phyloP scores from a whole-genome alignment of 1,140 invertebrate species.

The Drosophila kohkoa region DNA sequence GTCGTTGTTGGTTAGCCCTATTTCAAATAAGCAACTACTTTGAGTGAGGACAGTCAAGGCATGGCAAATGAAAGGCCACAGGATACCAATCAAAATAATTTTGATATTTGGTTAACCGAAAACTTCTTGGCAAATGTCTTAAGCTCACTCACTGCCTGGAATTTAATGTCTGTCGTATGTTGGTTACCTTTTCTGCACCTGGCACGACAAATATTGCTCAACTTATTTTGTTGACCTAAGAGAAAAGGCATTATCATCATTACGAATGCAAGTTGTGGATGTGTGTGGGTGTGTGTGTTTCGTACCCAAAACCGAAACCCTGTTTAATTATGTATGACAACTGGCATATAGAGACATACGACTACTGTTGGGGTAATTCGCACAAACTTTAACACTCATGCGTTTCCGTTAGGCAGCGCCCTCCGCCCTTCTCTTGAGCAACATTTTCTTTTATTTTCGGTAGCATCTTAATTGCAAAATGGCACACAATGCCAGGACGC shows the following conservation, averaged over 20 bases:
- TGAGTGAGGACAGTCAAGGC: not conserved
- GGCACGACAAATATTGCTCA: slow-evolving; percentile 10
- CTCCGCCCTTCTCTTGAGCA: not conserved
- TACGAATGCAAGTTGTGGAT: slow-evolving; percentile 61
- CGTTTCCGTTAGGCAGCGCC: slow-evolving; percentile 8
- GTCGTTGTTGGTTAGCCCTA: not conserved
- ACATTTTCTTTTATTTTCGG: slow-evolving; percentile 57
- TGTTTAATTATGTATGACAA: slow-evolving; percentile 72
- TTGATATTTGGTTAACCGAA: slow-evolving; percentile 19
- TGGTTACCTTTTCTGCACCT: slow-evolving; percentile 12
- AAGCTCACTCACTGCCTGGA: not conserved
- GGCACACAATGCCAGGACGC: slow-evolving; percentile 57
- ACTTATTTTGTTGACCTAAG: slow-evolving; percentile 12
- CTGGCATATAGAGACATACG: slow-evolving; percentile 78
- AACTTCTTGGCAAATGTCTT: not conserved
- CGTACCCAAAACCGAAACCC: slow-evolving; percentile 3
- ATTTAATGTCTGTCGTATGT: not conserved
- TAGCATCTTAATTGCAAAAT: slow-evolving; percentile 73
- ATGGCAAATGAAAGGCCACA: not conserved
- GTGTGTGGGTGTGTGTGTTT: not conserved
- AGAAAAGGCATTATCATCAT: slow-evolving; percentile 54
- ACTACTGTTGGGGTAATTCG: slow-evolving; percentile 27
- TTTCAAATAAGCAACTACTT: not conserved
- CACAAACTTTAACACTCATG: slow-evolving; percentile 44
- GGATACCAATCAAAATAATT: slow-evolving; percentile 16